Conservation (phyloP, 2,797 vertebrate genomes). For the Crypturellus tataupa region DNA sequence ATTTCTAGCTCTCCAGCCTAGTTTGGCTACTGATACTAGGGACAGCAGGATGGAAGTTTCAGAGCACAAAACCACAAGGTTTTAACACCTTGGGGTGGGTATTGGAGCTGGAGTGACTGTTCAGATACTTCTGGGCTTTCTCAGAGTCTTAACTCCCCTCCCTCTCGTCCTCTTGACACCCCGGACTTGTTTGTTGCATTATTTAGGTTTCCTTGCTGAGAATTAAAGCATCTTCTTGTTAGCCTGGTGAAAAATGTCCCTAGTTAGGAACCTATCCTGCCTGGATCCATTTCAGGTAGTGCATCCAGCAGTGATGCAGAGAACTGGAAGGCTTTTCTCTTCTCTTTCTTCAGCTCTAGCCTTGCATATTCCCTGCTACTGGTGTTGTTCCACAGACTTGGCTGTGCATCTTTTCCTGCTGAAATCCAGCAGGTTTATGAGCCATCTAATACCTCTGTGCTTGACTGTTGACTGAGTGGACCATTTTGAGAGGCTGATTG, state of each 20-base stretch:
- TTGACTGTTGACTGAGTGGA: neutral
- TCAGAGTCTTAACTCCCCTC: neutral
- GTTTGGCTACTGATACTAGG: neutral
- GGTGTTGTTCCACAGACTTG: neutral
- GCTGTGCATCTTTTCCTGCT: neutral
- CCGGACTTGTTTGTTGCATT: neutral
- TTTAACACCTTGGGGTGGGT: neutral
- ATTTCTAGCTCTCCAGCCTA: neutral
- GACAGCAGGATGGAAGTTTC: accelerated
- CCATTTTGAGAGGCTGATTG: neutral
- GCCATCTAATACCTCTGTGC: neutral
- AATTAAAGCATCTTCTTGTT: neutral
- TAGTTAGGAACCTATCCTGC: neutral
- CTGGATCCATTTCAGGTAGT: slow-evolving; percentile 1
- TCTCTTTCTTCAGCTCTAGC: neutral
- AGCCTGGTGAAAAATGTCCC: neutral
- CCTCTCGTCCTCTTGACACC: neutral
- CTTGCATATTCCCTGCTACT: neutral
- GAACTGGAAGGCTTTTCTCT: neutral
- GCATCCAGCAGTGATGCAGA: neutral
- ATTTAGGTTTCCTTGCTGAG: neutral
- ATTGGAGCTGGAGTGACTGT: accelerated
- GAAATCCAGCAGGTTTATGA: neutral
- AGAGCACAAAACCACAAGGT: accelerated
- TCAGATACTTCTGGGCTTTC: neutral